These are phyloP conservation scores for Brotogeris chrysoptera DNA, from an alignment of 2,797 vertebrate genomes.

Conservation along the genomic window DNA sequence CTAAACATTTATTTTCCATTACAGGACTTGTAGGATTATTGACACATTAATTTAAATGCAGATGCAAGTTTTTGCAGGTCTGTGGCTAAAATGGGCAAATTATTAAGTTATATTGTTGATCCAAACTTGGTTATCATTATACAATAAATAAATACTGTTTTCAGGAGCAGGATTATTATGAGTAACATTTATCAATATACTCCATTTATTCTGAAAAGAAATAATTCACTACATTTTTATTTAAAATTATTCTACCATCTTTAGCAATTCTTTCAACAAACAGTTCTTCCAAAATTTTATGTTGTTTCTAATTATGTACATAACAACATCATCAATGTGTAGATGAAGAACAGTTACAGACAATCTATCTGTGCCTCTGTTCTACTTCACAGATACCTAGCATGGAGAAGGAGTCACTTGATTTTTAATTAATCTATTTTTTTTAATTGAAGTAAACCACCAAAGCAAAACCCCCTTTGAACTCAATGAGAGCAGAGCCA, in stretches of 20 bases:
- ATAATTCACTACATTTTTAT: background rate
- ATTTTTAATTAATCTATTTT: background rate
- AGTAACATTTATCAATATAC: background rate
- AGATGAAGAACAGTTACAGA: background rate
- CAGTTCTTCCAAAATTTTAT: background rate
- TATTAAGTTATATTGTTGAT: background rate
- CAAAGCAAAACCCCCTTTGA: background rate
- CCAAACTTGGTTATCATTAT: background rate
- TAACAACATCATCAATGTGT: background rate
- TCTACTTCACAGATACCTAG: background rate
- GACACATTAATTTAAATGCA: background rate
- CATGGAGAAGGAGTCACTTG: accelerated
- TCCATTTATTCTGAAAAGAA: background rate
- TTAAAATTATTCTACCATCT: background rate
- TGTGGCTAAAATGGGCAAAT: background rate
- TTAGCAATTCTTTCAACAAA: background rate
- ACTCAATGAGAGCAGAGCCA: accelerated
- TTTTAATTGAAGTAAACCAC: background rate
- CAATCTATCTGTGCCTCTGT: background rate
- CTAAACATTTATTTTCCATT: background rate
- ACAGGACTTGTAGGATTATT: background rate
- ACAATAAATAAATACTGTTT: background rate
- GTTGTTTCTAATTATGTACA: background rate
- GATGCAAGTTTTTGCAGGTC: background rate
- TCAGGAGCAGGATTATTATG: background rate